Conservation (phyloP, 2,888 invertebrate species). For the Ophion obscuratus region DNA sequence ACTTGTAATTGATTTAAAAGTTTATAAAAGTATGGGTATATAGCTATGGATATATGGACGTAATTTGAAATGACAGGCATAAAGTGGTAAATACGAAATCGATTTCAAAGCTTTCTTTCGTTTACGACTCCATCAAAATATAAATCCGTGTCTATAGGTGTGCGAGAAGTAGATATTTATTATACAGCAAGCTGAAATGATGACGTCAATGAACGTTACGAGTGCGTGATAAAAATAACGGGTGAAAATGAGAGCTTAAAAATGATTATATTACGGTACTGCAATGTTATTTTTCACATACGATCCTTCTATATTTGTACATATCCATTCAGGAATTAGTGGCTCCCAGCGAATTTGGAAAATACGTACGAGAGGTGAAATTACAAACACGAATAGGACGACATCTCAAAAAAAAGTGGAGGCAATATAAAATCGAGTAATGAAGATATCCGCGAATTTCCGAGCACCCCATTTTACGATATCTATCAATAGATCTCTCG, state of each 20-base stretch:
- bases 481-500: no score
- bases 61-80: constrained; percentile 1
- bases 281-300: background rate
- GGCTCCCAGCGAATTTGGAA: background rate
- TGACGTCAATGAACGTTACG: background rate
- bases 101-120: background rate
- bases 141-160: background rate
- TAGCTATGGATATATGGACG: background rate
- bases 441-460: background rate
- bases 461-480: background rate
- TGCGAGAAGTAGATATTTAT: background rate
- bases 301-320: background rate
- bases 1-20: constrained; percentile 23
- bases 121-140: background rate
- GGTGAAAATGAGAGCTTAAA: background rate
- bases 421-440: background rate
- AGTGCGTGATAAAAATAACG: background rate
- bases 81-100: constrained; percentile 1
- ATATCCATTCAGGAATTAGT: background rate
- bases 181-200: background rate
- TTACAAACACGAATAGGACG: background rate
- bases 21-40: background rate
- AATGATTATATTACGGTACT: background rate
- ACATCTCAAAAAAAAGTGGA: background rate
- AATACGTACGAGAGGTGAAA: background rate